Base-by-base conservation (phyloP, 2,888 invertebrate species). In the Luperina testacea region DNA sequence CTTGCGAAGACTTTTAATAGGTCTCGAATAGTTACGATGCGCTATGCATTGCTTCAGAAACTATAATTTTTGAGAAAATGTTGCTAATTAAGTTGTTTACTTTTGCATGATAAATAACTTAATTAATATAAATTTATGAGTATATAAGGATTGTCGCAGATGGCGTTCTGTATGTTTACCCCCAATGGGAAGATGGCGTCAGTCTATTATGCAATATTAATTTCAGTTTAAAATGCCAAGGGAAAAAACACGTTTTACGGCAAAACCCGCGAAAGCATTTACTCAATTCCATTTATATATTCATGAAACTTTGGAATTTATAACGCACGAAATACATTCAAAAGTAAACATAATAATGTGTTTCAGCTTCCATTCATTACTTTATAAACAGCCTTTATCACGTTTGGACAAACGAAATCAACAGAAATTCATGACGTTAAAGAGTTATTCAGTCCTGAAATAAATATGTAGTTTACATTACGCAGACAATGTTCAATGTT, bases 1-100 rank as follows among this genome's bases (percentile, higher is more conserved):
- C 70, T 75, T 53, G 27, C 72, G 32, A 57, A 72, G 51, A 73
- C 72, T 85, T 76, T 82, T 80, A 78, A 81, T 85, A 65, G 68
- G 77, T 24, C 51, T 48, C 61, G 72, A 77, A 85, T 81, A 76
- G 69, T 79, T 79, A 27, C 72, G 70, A 72, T 83, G 70, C 72
- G 48, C 80, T 64, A 61, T 79, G 72, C 48, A 57, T 78, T 83
- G 68, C 59, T 63, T 68, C 42, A 24, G 59, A 53, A 69, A 82
- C 27, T 82, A 42, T 42, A 57, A 45, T 59, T 69, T 70, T 77
- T 57, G 64, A 27, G n/a, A 15, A 65, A 38, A 53, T 51, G n/a
- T 67, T 69, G 42, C 32, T 45, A 67, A 67, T 13, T 70, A 24
- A 13, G 42, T 38, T 38, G 38, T 63, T 7, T 9, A 48, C 27